A percentile compares a stretch with the other conserved stretches of the same genome.
Conservation (phyloP, 2,113 vertebrate species). For the Riparia riparia region DNA sequence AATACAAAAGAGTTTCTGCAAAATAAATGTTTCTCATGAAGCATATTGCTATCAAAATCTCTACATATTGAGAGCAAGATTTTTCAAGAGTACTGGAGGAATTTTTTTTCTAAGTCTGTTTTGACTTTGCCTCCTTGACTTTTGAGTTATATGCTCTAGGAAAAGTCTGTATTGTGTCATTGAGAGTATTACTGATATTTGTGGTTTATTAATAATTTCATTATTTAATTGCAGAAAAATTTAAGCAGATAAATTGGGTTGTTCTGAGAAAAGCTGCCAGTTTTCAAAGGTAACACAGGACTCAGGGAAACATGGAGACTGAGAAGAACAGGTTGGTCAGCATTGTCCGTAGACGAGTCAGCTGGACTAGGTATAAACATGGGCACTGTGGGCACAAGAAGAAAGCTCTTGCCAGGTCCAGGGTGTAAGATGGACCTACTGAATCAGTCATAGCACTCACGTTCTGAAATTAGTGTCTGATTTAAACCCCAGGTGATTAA, state of each 20-base stretch:
- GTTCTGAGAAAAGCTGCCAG: neutral
- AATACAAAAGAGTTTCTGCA: neutral
- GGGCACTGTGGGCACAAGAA: neutral
- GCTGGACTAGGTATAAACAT: neutral
- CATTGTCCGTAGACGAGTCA: neutral
- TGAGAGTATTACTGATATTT: neutral
- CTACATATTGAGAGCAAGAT: neutral
- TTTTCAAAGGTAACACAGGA: neutral
- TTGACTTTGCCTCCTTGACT: neutral
- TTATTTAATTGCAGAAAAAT: neutral
- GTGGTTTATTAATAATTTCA: neutral
- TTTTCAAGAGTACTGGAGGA: neutral
- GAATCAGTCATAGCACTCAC: neutral
- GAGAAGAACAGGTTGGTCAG: neutral
- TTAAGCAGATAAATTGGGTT: neutral
- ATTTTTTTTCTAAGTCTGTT: neutral
- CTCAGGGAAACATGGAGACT: neutral
- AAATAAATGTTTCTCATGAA: neutral
- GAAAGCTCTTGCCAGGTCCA: neutral
- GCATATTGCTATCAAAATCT: neutral
- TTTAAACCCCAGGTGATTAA: neutral
- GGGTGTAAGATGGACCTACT: neutral
- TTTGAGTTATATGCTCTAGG: neutral
- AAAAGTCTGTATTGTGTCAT: neutral
- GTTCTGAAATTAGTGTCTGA: neutral